Base-by-base conservation (phyloP, 2,113 vertebrate genomes). In the Mola mola region DNA sequence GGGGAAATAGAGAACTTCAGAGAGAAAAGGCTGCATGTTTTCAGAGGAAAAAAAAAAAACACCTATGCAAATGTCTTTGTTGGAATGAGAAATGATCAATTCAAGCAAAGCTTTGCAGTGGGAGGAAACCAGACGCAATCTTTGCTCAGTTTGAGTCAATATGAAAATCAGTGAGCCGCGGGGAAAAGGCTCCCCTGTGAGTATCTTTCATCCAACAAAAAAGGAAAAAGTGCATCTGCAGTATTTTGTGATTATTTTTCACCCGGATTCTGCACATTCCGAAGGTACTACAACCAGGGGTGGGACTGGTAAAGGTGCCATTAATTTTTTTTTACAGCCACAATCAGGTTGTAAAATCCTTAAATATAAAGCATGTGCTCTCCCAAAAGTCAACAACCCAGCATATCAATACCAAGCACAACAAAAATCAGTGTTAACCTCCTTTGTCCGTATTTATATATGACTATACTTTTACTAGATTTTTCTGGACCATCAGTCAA, bases 81-180 rank as follows among this genome's bases (percentile, higher is more conserved):
- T 61, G 31, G 15, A 74, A 52, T 16, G n/a, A 29, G 9, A 62
- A 83, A 78, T 79, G 12, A 83, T 82, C 66, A 81, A 69, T 79
- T 76, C 69, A 72, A 55, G 49, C 37, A 78, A 69, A 50, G 55
- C 51, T 67, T 79, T 88, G n/a, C 34, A 37, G 17, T 41, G 34
- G 28, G 33, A 9, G 42, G 24, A 41, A 64, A 70, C 38, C 21
- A 56, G 28, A 67, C 59, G 29, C 33, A 53, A 50, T 74, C 42
- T 69, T 50, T 41, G 50, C 74, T 69, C 56, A 44, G 67, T 65
- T 60, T 62, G 62, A 78, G 58, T 79, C 43, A 79, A 76, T 76
- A 72, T 80, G 78, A 80, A 88, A 88, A 86, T 79, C 57, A 73
- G 31, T 33, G 58, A 72, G 66, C 44, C 64, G 62, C 64, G 61